Base-by-base conservation (phyloP, 1,140 invertebrate genomes). In the Apis cerana region DNA sequence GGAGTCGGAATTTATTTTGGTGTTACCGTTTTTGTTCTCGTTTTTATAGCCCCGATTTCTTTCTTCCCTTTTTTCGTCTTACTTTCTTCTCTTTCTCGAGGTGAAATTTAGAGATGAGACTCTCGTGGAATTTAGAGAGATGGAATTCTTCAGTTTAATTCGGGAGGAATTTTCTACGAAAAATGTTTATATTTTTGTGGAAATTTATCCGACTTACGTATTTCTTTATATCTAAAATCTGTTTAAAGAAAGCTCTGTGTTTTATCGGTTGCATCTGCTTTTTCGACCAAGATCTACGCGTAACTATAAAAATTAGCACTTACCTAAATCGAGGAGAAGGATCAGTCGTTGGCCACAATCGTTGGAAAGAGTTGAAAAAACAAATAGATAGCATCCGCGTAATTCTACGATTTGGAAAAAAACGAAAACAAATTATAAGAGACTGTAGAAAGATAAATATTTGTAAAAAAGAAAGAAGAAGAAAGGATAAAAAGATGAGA, bases 1-100 rank as follows among this genome's bases (percentile, higher is more conserved):
- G 21, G 21, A 74, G 71, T 48, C 21, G 12, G 13, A n/a, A 74
- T 59, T 74, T 74, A 61, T 61, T 48, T 74, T 59, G 33, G 15
- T 21, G 48, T 69, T 52, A 21, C 4, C 65, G 33, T 48, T 48
- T 67, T 33, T 33, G 17, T 50, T 15, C 21, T 23, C 48, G 11
- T 50, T 50, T 13, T 68, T 68, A 11, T 21, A 21, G 8, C 62
- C 9, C 59, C 19, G 21, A 2, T 4, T 33, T 33, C 33, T 33
- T 33, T 4, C 33, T 33, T 33, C 33, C 19, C 8, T 43, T 65
- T 8, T 43, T 19, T 27, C 61, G 23, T 2, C 61, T 64, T 65
- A 19, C 13, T 23, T 12, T n/a, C 13, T 13, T 11, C 13, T 15
- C 10, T 3, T 54, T 33, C 33, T 2, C 0, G 3, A 17, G 62